phyloP scores from a whole-genome alignment of 2,797 vertebrate species.

The Oreonectes daqikongensis region DNA sequence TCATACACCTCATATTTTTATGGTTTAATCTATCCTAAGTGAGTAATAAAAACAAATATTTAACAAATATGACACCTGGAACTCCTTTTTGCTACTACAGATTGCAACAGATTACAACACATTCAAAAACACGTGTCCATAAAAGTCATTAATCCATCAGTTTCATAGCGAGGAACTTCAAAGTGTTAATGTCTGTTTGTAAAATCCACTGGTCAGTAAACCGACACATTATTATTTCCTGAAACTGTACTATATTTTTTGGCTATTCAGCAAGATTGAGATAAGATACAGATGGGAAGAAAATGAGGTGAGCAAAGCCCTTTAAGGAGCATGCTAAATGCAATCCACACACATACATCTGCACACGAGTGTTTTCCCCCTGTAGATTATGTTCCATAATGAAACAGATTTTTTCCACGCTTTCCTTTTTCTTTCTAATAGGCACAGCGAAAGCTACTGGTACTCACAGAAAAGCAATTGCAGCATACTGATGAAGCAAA shows the following conservation, averaged over 20 bases:
- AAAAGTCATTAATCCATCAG: too few relatives aligned
- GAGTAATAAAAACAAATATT: too few relatives aligned
- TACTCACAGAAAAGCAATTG: conserved; percentile 13
- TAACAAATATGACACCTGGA: too few relatives aligned
- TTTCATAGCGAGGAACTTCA: background rate
- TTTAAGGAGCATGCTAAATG: conserved; percentile 39
- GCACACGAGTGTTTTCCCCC: conserved; percentile 19
- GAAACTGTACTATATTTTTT: background rate
- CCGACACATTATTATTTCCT: background rate
- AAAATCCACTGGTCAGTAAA: background rate
- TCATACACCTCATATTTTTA: too few relatives aligned
- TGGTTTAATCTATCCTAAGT: too few relatives aligned
- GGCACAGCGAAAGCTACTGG: conserved; percentile 29
- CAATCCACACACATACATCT: conserved; percentile 6
- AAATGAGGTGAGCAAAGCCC: conserved; percentile 27
- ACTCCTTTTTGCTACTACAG: too few relatives aligned
- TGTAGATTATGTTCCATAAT: conserved; percentile 47
- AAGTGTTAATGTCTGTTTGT: background rate
- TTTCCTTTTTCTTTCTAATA: conserved; percentile 25
- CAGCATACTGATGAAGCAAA: conserved; percentile 58
- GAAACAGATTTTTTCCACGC: conserved; percentile 30
- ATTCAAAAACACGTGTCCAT: too few relatives aligned
- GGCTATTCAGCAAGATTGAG: conserved; percentile 5
- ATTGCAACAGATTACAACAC: too few relatives aligned
- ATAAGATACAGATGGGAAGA: conserved; percentile 27